phyloP scores from a whole-genome alignment of 1,140 invertebrate genomes.

The Brachionus sp. region DNA sequence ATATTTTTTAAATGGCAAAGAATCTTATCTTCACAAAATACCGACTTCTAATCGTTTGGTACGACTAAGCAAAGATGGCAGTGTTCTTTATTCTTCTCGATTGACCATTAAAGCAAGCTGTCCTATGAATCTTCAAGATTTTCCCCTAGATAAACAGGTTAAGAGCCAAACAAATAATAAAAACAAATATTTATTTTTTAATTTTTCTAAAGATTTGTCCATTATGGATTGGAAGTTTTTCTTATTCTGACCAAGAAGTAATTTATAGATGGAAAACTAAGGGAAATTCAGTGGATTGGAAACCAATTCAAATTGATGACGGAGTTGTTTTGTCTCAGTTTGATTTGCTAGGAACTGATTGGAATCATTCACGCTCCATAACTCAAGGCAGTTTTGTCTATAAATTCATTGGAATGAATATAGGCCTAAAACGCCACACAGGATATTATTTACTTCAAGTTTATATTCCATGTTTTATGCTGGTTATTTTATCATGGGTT shows the following conservation, averaged over 20 bases:
- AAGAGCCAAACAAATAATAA: neutral
- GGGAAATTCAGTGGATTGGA: neutral
- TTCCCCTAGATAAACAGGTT: constrained; percentile 59
- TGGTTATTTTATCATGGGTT: constrained; percentile 59
- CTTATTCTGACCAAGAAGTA: constrained; percentile 54
- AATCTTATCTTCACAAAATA: constrained; percentile 58
- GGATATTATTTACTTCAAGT: constrained; percentile 59
- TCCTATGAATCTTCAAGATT: constrained; percentile 87
- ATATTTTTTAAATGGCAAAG: constrained; percentile 60
- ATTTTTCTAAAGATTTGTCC: constrained; percentile 52
- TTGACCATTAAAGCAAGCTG: constrained; percentile 78
- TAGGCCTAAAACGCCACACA: constrained; percentile 53
- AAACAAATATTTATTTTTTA: too few species aligned
- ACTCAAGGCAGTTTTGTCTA: constrained; percentile 49
- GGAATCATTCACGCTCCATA: constrained; percentile 15
- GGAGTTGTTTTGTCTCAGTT: constrained; percentile 58
- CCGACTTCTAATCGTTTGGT: constrained; percentile 58
- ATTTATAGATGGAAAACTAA: constrained; percentile 56
- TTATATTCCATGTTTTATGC: constrained; percentile 56
- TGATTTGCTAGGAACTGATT: constrained; percentile 53
- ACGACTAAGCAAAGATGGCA: constrained; percentile 53
- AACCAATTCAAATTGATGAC: constrained; percentile 39
- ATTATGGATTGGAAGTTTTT: constrained; percentile 60
- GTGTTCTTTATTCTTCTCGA: constrained; percentile 55
- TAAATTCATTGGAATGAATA: constrained; percentile 44